Evolutionary conservation across 2,113 vertebrate species (phyloP).

Genomic region (Crotalus horridus): DNA sequence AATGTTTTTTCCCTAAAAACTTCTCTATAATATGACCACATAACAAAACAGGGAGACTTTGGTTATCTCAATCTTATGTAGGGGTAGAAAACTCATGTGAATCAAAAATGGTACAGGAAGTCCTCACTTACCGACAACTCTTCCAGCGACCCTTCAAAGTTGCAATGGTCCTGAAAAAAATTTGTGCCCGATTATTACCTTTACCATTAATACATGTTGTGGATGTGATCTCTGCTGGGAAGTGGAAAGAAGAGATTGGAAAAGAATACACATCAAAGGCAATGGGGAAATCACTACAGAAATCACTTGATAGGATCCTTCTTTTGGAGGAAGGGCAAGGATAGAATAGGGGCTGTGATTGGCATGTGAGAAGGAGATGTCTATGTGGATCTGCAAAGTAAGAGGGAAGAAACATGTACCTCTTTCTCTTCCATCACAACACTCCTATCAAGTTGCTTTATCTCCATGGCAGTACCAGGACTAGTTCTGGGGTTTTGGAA

Average conservation of each 20-base stretch:
- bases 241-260: background rate
- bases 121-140: background rate
- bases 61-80: background rate
- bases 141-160: background rate
- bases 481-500: background rate
- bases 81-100: background rate
- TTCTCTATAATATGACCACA: background rate
- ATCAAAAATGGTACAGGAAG: background rate
- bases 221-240: background rate
- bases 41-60: background rate
- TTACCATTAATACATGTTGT: background rate
- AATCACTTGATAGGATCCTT: background rate
- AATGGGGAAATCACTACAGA: background rate
- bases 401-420: background rate
- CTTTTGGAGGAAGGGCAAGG: background rate
- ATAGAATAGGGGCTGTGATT: background rate
- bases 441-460: background rate
- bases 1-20: slow-evolving; percentile 26
- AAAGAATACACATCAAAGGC: background rate
- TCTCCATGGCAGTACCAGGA: background rate
- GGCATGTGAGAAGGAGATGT: background rate
- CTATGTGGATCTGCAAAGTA: background rate
- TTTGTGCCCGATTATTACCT: background rate
- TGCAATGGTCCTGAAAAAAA: background rate
- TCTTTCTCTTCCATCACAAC: background rate